Evolutionary conservation across 2,797 vertebrate genomes (phyloP).

Genomic region (Anguilla pacifica): DNA sequence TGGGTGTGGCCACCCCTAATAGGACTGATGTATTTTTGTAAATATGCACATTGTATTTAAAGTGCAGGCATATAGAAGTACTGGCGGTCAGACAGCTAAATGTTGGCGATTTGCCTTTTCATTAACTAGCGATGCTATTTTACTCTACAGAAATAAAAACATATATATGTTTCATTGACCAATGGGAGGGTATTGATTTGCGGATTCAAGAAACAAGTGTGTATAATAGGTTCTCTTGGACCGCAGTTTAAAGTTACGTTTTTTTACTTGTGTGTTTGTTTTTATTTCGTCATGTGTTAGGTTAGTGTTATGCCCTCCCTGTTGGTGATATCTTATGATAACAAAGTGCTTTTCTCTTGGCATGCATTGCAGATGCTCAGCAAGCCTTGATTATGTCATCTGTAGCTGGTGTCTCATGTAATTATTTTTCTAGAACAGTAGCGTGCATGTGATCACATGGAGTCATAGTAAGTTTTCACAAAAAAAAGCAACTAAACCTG

Average conservation of each 20-base stretch:
- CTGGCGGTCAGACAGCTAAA: neutral
- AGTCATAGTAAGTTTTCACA: neutral
- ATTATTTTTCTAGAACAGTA: neutral
- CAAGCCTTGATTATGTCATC: neutral
- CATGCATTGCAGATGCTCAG: neutral
- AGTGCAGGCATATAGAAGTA: constrained; percentile 26
- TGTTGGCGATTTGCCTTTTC: neutral
- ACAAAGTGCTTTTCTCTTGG: neutral
- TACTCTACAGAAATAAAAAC: neutral
- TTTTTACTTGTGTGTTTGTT: neutral
- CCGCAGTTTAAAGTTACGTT: neutral
- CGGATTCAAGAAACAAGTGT: neutral
- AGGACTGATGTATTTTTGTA: constrained; percentile 46
- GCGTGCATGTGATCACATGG: neutral
- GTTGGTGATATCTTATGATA: neutral
- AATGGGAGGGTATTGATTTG: neutral
- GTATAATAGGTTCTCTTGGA: neutral
- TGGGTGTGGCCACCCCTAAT: neutral
- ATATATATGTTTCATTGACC: neutral
- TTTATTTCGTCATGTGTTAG: neutral
- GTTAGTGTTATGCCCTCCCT: neutral
- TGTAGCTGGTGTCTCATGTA: neutral
- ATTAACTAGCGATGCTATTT: neutral
- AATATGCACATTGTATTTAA: constrained; percentile 24
- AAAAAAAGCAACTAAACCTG: neutral